Evolutionary conservation across 2,888 invertebrate genomes (phyloP).

Genomic region (Megamerina dolium): DNA sequence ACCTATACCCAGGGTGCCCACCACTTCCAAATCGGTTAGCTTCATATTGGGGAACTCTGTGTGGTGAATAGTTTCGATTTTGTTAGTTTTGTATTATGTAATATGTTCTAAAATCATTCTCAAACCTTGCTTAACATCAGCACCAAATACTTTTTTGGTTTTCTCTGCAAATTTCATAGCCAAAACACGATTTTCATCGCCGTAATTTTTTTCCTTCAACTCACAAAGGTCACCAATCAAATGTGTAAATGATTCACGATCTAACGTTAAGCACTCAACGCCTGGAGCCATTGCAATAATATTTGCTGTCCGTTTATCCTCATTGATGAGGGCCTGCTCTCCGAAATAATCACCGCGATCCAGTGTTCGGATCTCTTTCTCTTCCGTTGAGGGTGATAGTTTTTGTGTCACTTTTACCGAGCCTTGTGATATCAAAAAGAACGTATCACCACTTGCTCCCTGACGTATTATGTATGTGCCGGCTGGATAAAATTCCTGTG

Average conservation of each 20-base stretch:
- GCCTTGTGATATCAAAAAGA: conserved; percentile 84
- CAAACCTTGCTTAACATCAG: conserved; percentile 43
- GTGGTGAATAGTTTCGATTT: too few relatives aligned
- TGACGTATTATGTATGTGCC: conserved; percentile 77
- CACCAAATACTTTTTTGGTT: conserved; percentile 42
- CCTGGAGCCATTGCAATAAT: conserved; percentile 82
- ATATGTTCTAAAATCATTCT: too few relatives aligned
- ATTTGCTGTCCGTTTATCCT: conserved; percentile 84
- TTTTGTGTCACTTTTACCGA: conserved; percentile 69
- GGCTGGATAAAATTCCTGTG: conserved; percentile 72
- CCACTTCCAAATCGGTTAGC: conserved; percentile 70
- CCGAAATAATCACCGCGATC: conserved; percentile 81
- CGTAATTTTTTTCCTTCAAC: conserved; percentile 67
- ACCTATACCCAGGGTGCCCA: conserved; percentile 85
- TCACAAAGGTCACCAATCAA: conserved; percentile 71
- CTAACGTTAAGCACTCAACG: conserved; percentile 80
- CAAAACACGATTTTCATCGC: conserved; percentile 56
- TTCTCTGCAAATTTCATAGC: conserved; percentile 47
- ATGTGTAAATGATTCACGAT: conserved; percentile 69
- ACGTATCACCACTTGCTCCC: conserved; percentile 82
- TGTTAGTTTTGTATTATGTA: too few relatives aligned
- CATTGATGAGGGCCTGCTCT: conserved; percentile 78
- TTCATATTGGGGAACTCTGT: conserved; percentile 64
- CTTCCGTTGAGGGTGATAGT: conserved; percentile 53
- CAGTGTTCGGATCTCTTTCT: conserved; percentile 64